These are phyloP conservation scores for Synergus umbraculus DNA, from an alignment of 2,888 invertebrate species.

Conservation along the genomic window DNA sequence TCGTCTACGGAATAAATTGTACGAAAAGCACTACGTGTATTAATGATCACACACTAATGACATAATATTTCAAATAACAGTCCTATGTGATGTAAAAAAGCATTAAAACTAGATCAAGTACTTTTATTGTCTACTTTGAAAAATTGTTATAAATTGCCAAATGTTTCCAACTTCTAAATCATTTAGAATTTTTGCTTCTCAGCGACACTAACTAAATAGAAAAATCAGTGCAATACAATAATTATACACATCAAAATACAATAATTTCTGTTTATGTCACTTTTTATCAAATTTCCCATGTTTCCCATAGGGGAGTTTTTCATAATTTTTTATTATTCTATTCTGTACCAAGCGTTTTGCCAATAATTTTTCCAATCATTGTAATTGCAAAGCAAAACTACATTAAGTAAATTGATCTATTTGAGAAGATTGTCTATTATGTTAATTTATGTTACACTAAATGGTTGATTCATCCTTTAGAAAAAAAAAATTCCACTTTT, in stretches of 20 bases:
- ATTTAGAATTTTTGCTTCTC: neutral
- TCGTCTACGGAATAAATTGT: slow-evolving; percentile 32
- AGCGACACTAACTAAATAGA: neutral
- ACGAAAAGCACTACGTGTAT: slow-evolving; percentile 31
- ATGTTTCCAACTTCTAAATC: neutral
- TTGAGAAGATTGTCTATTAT: neutral
- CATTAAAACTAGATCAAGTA: slow-evolving; percentile 28
- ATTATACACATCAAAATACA: neutral
- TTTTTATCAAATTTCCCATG: neutral
- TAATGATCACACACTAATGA: slow-evolving; percentile 33
- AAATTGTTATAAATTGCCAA: neutral
- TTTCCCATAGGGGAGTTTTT: neutral
- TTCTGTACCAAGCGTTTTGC: neutral
- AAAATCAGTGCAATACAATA: neutral
- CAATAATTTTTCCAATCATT: neutral
- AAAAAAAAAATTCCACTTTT: neutral
- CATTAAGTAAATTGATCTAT: neutral
- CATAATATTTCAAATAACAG: neutral
- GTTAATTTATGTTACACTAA: neutral
- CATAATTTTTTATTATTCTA: neutral
- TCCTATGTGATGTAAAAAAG: slow-evolving; percentile 14
- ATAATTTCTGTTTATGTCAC: neutral
- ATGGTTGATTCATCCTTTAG: neutral
- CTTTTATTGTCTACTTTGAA: slow-evolving; percentile 17
- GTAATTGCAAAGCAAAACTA: neutral